phyloP scores from a whole-genome alignment of 2,888 invertebrate genomes.

The Habrosyne pyritoides region DNA sequence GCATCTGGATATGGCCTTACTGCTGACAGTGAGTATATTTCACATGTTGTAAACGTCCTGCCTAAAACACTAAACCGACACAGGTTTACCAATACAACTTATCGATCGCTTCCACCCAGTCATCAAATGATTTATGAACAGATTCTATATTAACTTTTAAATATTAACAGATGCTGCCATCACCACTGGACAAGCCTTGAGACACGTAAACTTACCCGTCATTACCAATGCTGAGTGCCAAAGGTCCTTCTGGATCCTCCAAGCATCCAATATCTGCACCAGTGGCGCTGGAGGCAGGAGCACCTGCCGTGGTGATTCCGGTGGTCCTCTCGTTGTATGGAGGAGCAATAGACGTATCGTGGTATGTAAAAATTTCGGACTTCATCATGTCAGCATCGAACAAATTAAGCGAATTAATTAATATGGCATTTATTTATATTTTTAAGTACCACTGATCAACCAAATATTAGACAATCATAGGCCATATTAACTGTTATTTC shows the following conservation, averaged over 20 bases:
- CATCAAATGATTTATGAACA: too few relatives aligned
- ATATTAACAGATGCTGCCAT: slow-evolving; percentile 10
- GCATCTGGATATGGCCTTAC: slow-evolving; percentile 48
- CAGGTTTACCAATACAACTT: too few relatives aligned
- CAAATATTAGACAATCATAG: too few relatives aligned
- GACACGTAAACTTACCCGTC: slow-evolving; percentile 26
- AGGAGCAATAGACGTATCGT: slow-evolving; percentile 20
- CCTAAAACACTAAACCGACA: neutral
- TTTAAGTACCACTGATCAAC: too few relatives aligned
- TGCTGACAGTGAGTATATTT: slow-evolving; percentile 33
- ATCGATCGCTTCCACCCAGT: too few relatives aligned
- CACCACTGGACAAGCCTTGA: slow-evolving; percentile 11
- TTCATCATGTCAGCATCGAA: too few relatives aligned
- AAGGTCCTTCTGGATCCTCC: slow-evolving; percentile 23
- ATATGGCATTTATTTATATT: too few relatives aligned
- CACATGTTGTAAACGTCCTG: slow-evolving; percentile 11
- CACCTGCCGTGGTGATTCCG: slow-evolving; percentile 39
- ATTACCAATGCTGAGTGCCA: slow-evolving; percentile 12
- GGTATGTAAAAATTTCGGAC: too few relatives aligned
- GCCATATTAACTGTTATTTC: too few relatives aligned
- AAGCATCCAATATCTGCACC: slow-evolving; percentile 34
- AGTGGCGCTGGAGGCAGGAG: slow-evolving; percentile 29
- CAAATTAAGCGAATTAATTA: too few relatives aligned
- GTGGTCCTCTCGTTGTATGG: slow-evolving; percentile 34
- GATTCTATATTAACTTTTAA: too few relatives aligned